Evolutionary conservation across 1,140 invertebrate species (phyloP), one percentile per base, ranked within the genome.

Genomic region (Helicorthomorpha holstii): DNA sequence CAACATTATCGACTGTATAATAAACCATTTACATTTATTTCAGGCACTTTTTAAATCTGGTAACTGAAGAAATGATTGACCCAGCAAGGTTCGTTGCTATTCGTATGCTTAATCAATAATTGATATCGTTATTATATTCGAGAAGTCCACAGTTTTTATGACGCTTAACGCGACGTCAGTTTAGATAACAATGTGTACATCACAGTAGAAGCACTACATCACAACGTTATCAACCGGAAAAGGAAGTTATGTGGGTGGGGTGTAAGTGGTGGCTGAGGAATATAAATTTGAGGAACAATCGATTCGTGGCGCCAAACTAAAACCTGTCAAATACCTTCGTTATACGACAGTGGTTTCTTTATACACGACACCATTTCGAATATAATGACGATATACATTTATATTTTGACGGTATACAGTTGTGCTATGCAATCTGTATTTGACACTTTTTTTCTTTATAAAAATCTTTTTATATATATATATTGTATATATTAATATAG

Each of bases 31-130:
- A 7, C 29, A 7, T 49, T 27, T 50, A 54, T 60, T 60, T 25
- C 56, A 72, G 71, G 85, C 90, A 92, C 65, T 90, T 85, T 66
- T 73, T 93, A 41, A 93, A 93, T 69, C 92, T 91, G 67, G 86
- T 94, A 27, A 90, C 89, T 22, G 88, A 92, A 70, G 91, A 96
- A 68, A 72, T 95, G 14, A 81, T 92, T 66, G 85, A 94, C 68
- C 91, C 90, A 10, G 85, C 88, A 73, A 87, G 79, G 85, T 92
- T 66, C 76, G 75, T 51, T 27, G n/a, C 29, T 24, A 46, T n/a
- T 34, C 22, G 49, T 27, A 45, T n/a, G n/a, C n/a, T n/a, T n/a
- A n/a, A n/a, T n/a, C n/a, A n/a, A n/a, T n/a, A n/a, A n/a, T n/a
- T n/a, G n/a, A 34, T 26, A 26, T 34, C 21, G 43, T 34, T 34